These are phyloP conservation scores for Onychostoma macrolepis DNA, from an alignment of 2,113 vertebrate genomes.

Conservation along the genomic window DNA sequence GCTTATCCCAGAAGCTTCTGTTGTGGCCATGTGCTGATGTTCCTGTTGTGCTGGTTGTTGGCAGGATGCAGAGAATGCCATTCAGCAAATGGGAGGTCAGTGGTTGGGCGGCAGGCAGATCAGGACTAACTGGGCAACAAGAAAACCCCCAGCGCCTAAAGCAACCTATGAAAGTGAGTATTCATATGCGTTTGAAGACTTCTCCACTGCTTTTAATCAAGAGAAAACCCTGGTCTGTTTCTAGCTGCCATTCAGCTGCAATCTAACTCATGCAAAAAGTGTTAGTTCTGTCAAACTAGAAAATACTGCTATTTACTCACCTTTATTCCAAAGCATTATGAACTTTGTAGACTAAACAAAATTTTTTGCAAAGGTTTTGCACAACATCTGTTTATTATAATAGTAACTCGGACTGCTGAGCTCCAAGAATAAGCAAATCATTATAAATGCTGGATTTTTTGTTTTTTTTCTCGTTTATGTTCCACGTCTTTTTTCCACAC, in stretches of 20 bases:
- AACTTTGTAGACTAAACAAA: background rate
- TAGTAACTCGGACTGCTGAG: too few relatives aligned
- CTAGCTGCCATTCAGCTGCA: background rate
- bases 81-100: constrained; percentile 98
- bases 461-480: too few relatives aligned
- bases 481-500: too few relatives aligned
- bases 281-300: background rate
- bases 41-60: background rate
- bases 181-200: background rate
- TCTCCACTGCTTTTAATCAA: background rate
- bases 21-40: background rate
- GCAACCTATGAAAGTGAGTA: constrained; percentile 90
- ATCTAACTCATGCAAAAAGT: background rate
- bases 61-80: constrained; percentile 96
- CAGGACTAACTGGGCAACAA: constrained; percentile 97
- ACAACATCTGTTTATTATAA: background rate
- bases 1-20: background rate
- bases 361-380: too few relatives aligned
- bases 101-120: constrained; percentile 99
- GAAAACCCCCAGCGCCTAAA: constrained; percentile 97
- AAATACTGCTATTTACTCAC: background rate
- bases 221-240: background rate
- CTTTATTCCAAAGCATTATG: background rate
- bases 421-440: background rate
- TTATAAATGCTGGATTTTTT: too few relatives aligned